Base-by-base conservation (phyloP, 1,140 invertebrate genomes). In the Platorchestia sp. region DNA sequence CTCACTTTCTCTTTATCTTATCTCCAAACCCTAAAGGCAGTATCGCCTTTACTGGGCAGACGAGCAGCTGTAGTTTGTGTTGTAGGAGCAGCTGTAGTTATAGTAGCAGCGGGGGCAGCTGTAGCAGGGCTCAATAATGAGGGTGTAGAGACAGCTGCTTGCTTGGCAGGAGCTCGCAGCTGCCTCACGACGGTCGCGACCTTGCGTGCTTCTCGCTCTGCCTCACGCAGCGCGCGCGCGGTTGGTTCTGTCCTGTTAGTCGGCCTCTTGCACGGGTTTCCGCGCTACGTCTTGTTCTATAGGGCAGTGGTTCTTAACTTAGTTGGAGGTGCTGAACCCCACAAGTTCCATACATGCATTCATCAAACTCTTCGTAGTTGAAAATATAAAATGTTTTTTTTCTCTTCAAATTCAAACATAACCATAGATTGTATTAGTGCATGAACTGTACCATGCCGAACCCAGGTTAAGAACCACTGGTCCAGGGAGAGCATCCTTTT, bases 81-180 rank as follows among this genome's bases (percentile, higher is more conserved):
- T 90, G 87, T 90, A 90, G 19, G 87, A 90, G 87, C 87, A 90
- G 87, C 87, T 90, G 87, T 90, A 90, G 87, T 44, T 0, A 90
- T 43, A 45, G 87, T 90, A 90, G 44, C 16, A 90, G 41, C n/a
- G 27, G 59, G 14, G 27, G 59, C 59, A 22, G 59, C 27, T 22
- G 59, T 75, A 75, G 59, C 14, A 51, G 47, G 47, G 47, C 14
- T 27, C 59, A 75, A 75, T 75, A 75, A 75, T 75, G 27, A 75
- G 59, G 59, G 59, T 75, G 59, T 75, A 75, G 59, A 75, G 59
- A 36, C 59, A 75, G 59, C 59, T 75, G 59, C 59, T 75, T 75
- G 59, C 59, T 75, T 75, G 59, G 59, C 59, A 75, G 59, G 59
- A 75, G 59, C 27, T 75, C 59, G 47, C 59, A 75, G 59, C 59